Conservation (phyloP, 2,888 invertebrate species). For the Luperina testacea region DNA sequence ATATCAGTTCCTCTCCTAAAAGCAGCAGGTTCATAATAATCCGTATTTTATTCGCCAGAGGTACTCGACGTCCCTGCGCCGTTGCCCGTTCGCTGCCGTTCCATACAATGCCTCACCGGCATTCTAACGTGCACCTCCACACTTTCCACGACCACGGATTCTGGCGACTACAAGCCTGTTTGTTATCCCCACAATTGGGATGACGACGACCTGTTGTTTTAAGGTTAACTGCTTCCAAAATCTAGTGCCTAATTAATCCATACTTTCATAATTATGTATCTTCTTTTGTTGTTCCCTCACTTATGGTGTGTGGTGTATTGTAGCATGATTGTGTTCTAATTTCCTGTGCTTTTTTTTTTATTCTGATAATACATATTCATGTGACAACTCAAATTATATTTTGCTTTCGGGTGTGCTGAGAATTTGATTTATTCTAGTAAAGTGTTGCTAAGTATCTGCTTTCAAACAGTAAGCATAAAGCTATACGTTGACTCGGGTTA, state of each 20-base stretch:
- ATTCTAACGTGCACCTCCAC: conserved; percentile 69
- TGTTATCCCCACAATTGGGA: conserved; percentile 85
- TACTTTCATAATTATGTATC: background rate
- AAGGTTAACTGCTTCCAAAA: conserved; percentile 50
- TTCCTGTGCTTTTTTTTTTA: conserved; percentile 4
- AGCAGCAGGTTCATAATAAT: background rate
- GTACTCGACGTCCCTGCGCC: conserved; percentile 42
- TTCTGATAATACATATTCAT: conserved; percentile 15
- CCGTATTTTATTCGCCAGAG: conserved; percentile 33
- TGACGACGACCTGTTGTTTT: conserved; percentile 86
- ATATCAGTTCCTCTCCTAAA: background rate
- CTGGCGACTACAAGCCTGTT: conserved; percentile 77
- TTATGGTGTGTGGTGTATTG: background rate
- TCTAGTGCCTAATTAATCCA: background rate
- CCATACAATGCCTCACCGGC: conserved; percentile 73
- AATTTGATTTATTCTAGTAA: background rate
- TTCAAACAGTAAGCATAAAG: background rate
- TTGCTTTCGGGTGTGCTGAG: conserved; percentile 17
- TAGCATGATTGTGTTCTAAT: background rate
- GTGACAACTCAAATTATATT: background rate
- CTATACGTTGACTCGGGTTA: no score
- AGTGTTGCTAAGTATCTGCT: background rate
- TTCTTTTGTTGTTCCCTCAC: background rate
- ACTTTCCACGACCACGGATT: conserved; percentile 72
- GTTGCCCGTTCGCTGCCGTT: conserved; percentile 62